Percentiles rank a stretch among this genome's conserved stretches.
Evolutionary conservation across 2,113 vertebrate species (phyloP).

Genomic region (Phyllostomus discolor): DNA sequence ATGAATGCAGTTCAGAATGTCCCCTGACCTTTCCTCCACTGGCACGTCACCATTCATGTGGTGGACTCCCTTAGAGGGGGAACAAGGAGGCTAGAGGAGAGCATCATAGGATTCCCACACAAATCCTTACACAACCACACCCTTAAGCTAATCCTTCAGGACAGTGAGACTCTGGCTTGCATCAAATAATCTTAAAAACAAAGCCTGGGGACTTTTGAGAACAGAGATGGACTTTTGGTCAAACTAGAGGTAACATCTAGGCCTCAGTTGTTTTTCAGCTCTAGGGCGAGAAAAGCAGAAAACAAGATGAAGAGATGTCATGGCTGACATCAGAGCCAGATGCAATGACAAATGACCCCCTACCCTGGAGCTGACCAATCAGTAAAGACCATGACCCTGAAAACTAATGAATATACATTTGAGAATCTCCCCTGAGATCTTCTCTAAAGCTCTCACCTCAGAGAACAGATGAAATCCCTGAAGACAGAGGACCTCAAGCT

Average conservation of each 20-base stretch:
- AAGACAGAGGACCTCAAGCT: not conserved
- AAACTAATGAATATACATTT: not conserved
- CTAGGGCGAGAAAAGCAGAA: not conserved
- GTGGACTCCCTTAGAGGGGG: not conserved
- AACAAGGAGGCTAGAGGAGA: not conserved
- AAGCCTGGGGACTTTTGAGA: not conserved
- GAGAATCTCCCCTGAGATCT: not conserved
- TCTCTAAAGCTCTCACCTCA: not conserved
- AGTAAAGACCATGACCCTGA: not conserved
- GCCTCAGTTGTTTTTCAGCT: not conserved
- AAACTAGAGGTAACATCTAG: not conserved
- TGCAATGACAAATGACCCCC: not conserved
- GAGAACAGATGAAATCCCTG: not conserved
- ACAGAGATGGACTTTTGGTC: not conserved
- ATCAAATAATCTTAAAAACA: not conserved
- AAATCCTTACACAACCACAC: no score
- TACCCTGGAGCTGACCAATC: not conserved
- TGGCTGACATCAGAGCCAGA: not conserved
- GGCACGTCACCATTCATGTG: not conserved
- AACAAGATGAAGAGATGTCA: not conserved
- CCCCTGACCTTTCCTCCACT: not conserved
- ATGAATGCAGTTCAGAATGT: not conserved
- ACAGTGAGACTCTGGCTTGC: not conserved
- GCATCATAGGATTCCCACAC: not conserved
- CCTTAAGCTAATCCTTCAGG: not conserved